Base-by-base conservation (phyloP, 2,113 vertebrate genomes). In the Irena cyanogastra region DNA sequence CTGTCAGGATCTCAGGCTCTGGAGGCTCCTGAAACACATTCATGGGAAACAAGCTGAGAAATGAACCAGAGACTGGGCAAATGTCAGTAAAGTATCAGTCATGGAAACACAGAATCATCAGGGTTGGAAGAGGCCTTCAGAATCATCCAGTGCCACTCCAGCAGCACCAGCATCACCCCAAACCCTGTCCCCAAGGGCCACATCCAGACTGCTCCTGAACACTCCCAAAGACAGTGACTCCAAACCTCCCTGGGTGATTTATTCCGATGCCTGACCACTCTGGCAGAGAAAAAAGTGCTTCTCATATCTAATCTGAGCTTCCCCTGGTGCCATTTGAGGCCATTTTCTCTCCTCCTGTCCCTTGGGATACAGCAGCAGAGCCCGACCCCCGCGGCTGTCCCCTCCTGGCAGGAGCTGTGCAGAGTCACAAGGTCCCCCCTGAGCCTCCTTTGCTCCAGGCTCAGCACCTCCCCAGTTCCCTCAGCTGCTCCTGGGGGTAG, bases 61-160 rank as follows among this genome's bases (percentile, higher is more conserved):
- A 60, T 37, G 41, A 42, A 60, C 21, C 33, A 64, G 59, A 75
- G 64, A 61, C 18, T 26, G 6, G 45, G 24, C 30, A 91, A 59
- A 47, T 35, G 8, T 42, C 50, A 56, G 21, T 66, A 60, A 18
- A 70, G 26, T 10, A 24, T 35, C 39, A 61, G 30, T 12, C 24
- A 30, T 16, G 11, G 69, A 15, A 53, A 12, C 39, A 8, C n/a
- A 27, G 39, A 10, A 30, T 18, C 16, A 26, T 26, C n/a, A 27
- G 3, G 24, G n/a, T 1, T 10, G 45, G 39, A 8, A 68, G 20
- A 41, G 30, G 7, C 24, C 20, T 3, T 2, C 39, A 75, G 20
- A 13, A 31, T 2, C 28, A 7, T 0, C 28, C 61, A 53, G n/a
- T 26, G 4, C 61, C n/a, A n/a, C 13, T 28, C 42, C 60, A 53